These are phyloP conservation scores for Oscheius sp. DNA, from an alignment of 1,140 invertebrate genomes.

Conservation along the genomic window DNA sequence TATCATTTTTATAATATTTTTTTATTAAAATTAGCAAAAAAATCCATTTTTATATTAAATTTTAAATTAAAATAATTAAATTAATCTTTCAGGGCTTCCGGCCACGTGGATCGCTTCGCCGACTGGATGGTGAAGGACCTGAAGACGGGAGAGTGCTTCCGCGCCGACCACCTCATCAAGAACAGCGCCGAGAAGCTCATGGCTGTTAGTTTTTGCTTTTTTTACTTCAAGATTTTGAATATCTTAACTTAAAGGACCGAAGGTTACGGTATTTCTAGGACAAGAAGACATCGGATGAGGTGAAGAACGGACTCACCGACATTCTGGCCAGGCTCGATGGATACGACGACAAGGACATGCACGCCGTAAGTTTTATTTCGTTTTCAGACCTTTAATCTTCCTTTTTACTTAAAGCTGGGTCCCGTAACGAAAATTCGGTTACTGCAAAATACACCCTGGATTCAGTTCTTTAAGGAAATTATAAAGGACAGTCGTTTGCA, in stretches of 20 bases:
- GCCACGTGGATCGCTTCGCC: conserved; percentile 96
- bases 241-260: neutral
- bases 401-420: no score
- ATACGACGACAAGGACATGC: conserved; percentile 84
- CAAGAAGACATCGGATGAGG: conserved; percentile 74
- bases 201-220: conserved; percentile 24
- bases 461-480: no score
- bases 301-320: conserved; percentile 65
- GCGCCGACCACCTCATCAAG: conserved; percentile 97
- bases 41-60: conserved; percentile 28
- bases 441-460: no score
- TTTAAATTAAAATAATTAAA: no score
- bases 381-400: no score
- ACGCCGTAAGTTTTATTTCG: conserved; percentile 62
- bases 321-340: conserved; percentile 71
- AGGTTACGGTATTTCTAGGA: conserved; percentile 72
- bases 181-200: conserved; percentile 68
- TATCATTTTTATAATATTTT: conserved; percentile 12
- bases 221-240: no score
- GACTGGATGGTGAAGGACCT: conserved; percentile 99
- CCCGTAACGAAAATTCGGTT: no score
- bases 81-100: conserved; percentile 77
- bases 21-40: conserved; percentile 5
- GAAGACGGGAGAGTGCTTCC: conserved; percentile 90
- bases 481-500: no score